A percentile compares a stretch with the other conserved stretches of the same genome.
These are phyloP conservation scores for Chelmon rostratus DNA, from an alignment of 2,797 vertebrate genomes.

Conservation along the genomic window DNA sequence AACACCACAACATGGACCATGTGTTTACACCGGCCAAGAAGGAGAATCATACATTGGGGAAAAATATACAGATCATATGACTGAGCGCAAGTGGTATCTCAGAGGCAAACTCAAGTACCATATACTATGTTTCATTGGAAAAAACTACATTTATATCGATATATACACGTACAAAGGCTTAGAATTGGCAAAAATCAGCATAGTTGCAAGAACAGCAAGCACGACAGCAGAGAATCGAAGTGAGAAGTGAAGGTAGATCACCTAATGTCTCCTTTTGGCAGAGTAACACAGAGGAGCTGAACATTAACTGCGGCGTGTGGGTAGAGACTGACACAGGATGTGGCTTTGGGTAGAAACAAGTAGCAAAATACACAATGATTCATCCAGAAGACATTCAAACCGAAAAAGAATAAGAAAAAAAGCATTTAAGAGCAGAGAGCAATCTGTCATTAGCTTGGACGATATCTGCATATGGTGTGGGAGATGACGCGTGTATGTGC, in stretches of 20 bases:
- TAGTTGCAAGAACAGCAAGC: conserved; percentile 22
- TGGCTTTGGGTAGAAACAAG: conserved; percentile 56
- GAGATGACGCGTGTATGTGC: conserved; percentile 16
- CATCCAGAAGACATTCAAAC: conserved; percentile 54
- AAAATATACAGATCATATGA: conserved; percentile 2
- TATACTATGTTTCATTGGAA: conserved; percentile 28
- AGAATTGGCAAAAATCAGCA: conserved; percentile 22
- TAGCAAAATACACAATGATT: conserved; percentile 53
- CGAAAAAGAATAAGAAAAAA: neutral
- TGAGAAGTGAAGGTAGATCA: conserved; percentile 4
- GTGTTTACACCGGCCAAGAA: conserved; percentile 7
- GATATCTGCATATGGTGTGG: conserved; percentile 51
- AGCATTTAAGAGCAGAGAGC: conserved; percentile 36
- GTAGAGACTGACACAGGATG: conserved; percentile 59
- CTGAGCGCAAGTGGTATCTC: conserved; percentile 20
- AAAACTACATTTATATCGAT: conserved; percentile 40
- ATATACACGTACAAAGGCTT: conserved; percentile 42
- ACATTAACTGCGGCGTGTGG: conserved; percentile 27
- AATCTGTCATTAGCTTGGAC: conserved; percentile 37
- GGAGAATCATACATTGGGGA: neutral
- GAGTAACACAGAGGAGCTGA: conserved; percentile 24
- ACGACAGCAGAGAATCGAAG: conserved; percentile 12
- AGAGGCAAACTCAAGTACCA: conserved; percentile 43
- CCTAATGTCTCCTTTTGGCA: conserved; percentile 22
- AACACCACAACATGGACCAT: neutral